Evolutionary conservation across 1,140 invertebrate genomes (phyloP).

Genomic region (Penaeus japonicus): DNA sequence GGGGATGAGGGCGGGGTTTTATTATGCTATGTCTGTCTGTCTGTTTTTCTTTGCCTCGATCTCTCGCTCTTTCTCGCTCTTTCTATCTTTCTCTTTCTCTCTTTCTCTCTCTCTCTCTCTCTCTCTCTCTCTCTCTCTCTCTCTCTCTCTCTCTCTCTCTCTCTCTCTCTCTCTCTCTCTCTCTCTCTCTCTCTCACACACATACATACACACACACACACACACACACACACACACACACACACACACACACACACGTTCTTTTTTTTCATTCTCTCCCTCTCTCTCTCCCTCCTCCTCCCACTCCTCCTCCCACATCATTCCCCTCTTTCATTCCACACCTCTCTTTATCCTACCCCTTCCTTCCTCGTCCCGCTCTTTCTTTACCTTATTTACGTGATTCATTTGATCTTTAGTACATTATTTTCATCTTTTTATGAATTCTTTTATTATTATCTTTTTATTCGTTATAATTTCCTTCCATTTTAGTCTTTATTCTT

Average conservation of each 20-base stretch:
- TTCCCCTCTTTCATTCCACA: too few species aligned
- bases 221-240: background rate
- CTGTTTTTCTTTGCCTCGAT: background rate
- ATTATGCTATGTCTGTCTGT: background rate
- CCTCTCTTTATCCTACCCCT: too few species aligned
- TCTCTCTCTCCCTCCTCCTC: background rate
- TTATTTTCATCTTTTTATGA: too few species aligned
- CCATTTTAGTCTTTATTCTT: too few species aligned
- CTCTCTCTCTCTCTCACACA: constrained; percentile 14
- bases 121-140: background rate
- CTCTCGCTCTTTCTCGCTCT: background rate
- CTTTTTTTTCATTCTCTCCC: background rate
- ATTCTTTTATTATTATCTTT: too few species aligned
- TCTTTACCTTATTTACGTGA: too few species aligned
- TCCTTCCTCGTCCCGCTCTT: too few species aligned
- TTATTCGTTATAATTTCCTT: too few species aligned
- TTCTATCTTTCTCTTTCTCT: background rate
- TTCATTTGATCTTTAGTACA: too few species aligned
- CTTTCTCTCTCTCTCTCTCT: background rate
- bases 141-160: constrained; percentile 19
- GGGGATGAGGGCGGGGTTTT: background rate
- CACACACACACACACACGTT: background rate
- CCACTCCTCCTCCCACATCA: too few species aligned
- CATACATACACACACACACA: constrained; percentile 40
- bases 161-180: background rate